Percentiles rank a stretch among this genome's conserved stretches.
These are phyloP conservation scores for Cremastinae sp. DNA, from an alignment of 2,888 invertebrate genomes.

Conservation along the genomic window DNA sequence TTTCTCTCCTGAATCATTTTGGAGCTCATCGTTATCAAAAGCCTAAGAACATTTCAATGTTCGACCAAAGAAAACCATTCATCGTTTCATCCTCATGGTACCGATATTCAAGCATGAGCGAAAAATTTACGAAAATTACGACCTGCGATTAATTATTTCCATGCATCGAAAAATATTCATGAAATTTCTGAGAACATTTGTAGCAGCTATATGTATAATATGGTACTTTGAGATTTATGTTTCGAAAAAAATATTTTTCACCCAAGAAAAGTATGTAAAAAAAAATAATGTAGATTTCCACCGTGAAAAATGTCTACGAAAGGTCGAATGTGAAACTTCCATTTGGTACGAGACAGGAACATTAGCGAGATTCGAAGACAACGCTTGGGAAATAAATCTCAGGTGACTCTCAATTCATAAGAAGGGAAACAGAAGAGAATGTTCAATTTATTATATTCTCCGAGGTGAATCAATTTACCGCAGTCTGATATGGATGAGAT, in stretches of 20 bases:
- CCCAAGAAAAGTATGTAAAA: too few species aligned
- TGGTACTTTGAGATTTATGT: too few species aligned
- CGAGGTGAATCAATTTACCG: constrained; percentile 52
- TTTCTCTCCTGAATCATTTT: constrained; percentile 9
- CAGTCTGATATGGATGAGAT: constrained; percentile 48
- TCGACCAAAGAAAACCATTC: background rate
- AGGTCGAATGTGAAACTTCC: constrained; percentile 20
- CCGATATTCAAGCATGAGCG: background rate
- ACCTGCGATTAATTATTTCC: background rate
- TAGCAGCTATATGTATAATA: too few species aligned
- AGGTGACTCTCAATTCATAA: constrained; percentile 10
- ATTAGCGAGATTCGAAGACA: constrained; percentile 21
- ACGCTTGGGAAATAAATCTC: constrained; percentile 21
- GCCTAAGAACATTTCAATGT: constrained; percentile 1
- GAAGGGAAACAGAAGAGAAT: constrained; percentile 27
- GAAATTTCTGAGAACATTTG: too few species aligned
- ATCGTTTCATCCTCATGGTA: background rate
- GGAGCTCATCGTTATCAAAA: constrained; percentile 25
- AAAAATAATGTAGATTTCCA: background rate
- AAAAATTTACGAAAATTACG: too few species aligned
- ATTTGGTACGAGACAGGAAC: constrained; percentile 11
- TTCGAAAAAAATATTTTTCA: too few species aligned
- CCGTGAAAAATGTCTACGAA: constrained; percentile 5
- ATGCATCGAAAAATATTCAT: background rate
- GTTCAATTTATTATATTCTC: constrained; percentile 50